Evolutionary conservation across 2,888 invertebrate species (phyloP), one percentile per base, ranked within the genome.

Genomic region (Dryobota labecula): DNA sequence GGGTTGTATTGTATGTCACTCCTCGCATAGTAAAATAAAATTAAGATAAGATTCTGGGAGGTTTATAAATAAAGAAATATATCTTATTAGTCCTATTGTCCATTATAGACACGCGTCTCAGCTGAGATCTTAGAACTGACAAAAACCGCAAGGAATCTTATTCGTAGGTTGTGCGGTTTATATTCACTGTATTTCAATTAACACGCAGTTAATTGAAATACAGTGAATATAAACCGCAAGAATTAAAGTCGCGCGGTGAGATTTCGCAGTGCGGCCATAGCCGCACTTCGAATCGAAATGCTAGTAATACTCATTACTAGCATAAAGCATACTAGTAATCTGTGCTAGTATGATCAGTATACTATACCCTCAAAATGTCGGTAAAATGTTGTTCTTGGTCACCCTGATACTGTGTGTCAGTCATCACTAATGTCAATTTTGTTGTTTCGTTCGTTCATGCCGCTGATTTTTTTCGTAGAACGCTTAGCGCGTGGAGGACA

Each of bases 401-500:
- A 74, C 71, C 36, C 64, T n/a, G 11, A 53, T 9, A 18, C 27
- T 15, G 3, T 1, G 73, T 71, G 75, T 51, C 27, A 51, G 15
- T 75, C 54, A 64, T 54, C 13, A 49, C 27, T 13, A 43, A 63
- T 56, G 73, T 69, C 82, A 82, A 63, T 66, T 78, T 73, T 83
- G 80, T 82, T 83, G 57, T 76, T 80, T 76, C 73, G 60, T 51
- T 47, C 51, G n/a, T 69, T 56, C 54, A 43, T 56, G 61, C 66
- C 78, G 76, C 84, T 76, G 65, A 60, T 54, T 80, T 80, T 80
- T 80, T 65, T 66, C 64, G 41, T 64, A 53, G 36, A 70, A 75
- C 41, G 33, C 62, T 71, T 68, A 78, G 70, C 84, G 84, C 84
- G 84, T 84, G 84, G 83, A 75, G 27, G 3, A 47, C 18, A 30